Percentiles rank a stretch among this genome's conserved stretches.
These are phyloP conservation scores for Rhea pennata DNA, from an alignment of 2,113 vertebrate species.

Conservation along the genomic window DNA sequence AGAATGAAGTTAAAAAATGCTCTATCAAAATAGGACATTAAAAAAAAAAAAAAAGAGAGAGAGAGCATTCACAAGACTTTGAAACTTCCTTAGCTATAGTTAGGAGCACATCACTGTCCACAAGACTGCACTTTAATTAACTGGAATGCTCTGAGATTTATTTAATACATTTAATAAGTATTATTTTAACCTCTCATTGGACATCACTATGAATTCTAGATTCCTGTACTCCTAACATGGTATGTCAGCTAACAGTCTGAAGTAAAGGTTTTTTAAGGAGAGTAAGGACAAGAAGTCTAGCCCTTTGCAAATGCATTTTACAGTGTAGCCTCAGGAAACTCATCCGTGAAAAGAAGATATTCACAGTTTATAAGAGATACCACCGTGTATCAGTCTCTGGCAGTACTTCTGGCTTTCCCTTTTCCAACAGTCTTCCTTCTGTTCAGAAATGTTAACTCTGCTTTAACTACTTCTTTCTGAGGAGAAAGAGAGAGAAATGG, in stretches of 20 bases:
- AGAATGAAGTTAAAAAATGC: rapidly evolving
- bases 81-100: background rate
- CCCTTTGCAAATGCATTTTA: background rate
- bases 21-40: background rate
- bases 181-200: background rate
- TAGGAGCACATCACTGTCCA: background rate
- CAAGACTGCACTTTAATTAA: background rate
- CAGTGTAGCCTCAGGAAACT: background rate
- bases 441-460: background rate
- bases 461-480: background rate
- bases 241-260: background rate
- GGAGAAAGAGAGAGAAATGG: background rate
- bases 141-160: background rate
- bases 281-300: background rate
- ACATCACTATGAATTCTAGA: background rate
- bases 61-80: background rate
- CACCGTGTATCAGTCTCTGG: background rate
- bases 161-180: background rate
- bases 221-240: background rate
- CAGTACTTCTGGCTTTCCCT: background rate
- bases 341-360: background rate
- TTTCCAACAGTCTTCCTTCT: background rate
- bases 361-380: background rate
- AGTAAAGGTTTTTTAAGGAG: background rate
- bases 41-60: background rate